Base-by-base conservation (phyloP, 2,797 vertebrate species). In the Adrianichthys oophorus region DNA sequence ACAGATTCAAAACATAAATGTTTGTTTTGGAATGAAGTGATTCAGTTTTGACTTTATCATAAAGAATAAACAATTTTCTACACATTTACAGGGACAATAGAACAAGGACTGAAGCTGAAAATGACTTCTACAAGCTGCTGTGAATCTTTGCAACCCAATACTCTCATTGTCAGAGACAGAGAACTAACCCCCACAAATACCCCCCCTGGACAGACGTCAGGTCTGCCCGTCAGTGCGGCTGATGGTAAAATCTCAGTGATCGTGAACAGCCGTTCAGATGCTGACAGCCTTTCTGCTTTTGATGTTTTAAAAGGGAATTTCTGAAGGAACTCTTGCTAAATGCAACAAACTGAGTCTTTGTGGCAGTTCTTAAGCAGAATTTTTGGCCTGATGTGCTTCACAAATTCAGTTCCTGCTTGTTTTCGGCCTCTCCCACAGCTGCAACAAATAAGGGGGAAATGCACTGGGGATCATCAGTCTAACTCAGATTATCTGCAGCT, bases 21-120 rank as follows among this genome's bases (percentile, higher is more conserved):
- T 53, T 78, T 15, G 10, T 71, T 72, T 75, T 72, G 75, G 79
- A 84, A 74, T 52, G 68, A 80, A 83, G 62, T 72, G 1, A 62
- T 75, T 78, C 59, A 62, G 55, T 41, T 41, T 13, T 15, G 51
- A 71, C 59, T 60, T 61, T 56, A 63, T 72, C 59, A 74, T 60
- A 53, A 79, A 51, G 65, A 67, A 76, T 66, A 62, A 50, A 56
- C 53, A 70, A 77, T 69, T 55, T 72, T 72, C 58, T 29, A 43
- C 52, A 75, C 53, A 63, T 72, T 56, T 59, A 70, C 62, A 68
- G 64, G 58, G 62, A 48, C 58, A 77, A 47, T n/a, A 62, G 60
- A 41, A 41, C 56, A 70, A 55, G 29, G 40, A 54, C 68, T 26
- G 50, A 66, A 59, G 61, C 64, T 60, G 56, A 66, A 62, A 4